Evolutionary conservation across 2,888 invertebrate species (phyloP).

Genomic region (Entomobrya multifasciata): DNA sequence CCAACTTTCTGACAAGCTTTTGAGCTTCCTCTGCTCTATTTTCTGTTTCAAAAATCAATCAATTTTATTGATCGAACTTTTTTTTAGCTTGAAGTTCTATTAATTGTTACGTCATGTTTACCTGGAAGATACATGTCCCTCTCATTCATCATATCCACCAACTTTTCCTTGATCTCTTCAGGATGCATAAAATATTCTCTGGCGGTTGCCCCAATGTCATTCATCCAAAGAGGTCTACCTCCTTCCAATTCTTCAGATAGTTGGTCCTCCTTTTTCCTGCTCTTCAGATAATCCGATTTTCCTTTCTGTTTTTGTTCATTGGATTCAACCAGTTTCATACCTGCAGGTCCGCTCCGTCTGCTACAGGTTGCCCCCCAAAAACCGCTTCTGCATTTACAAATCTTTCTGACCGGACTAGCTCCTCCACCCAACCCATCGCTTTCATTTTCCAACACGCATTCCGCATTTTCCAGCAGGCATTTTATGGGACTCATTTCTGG

Average conservation of each 20-base stretch:
- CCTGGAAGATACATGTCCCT: constrained; percentile 56
- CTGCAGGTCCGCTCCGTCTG: background rate
- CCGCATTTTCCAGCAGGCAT: constrained; percentile 52
- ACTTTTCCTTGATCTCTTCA: constrained; percentile 45
- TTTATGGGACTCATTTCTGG: constrained; percentile 34
- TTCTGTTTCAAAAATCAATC: constrained; percentile 1
- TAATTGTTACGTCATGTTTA: constrained; percentile 1
- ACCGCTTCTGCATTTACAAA: constrained; percentile 55
- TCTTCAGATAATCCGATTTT: background rate
- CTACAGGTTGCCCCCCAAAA: constrained; percentile 55
- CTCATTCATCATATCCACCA: constrained; percentile 60
- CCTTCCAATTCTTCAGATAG: background rate
- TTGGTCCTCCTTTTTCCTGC: background rate
- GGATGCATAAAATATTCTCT: constrained; percentile 59
- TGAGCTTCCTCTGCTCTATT: constrained; percentile 48
- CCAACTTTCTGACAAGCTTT: constrained; percentile 46
- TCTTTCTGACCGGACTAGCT: constrained; percentile 35
- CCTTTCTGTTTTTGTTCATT: background rate
- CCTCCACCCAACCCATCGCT: background rate
- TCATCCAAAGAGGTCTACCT: background rate
- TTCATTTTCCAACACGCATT: constrained; percentile 31
- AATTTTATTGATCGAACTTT: background rate
- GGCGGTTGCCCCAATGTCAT: background rate
- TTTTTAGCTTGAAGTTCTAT: too few relatives aligned
- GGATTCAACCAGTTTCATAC: background rate